Base-by-base conservation (phyloP, 2,113 vertebrate species). In the Atractosteus spatula region DNA sequence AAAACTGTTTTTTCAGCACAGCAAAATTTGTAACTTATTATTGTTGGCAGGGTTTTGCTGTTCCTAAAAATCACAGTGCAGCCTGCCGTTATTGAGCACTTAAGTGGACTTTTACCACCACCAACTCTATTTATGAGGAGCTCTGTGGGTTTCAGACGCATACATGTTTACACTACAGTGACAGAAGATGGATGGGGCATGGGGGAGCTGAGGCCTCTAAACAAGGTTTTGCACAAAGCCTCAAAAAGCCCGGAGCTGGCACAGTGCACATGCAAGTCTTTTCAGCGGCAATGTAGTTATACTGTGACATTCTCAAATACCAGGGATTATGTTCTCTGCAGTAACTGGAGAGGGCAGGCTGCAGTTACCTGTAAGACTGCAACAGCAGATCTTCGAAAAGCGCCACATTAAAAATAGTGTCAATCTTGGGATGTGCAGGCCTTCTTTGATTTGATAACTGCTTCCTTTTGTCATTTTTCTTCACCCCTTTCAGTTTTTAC, bases 241-340 rank as follows among this genome's bases (percentile, higher is more conserved):
- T 79, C 69, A 29, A 72, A 70, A 84, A 84, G 70, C 74, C 43
- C 5, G 51, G 65, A 64, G 77, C 74, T 83, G 81, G 81, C 78
- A 47, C 11, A 14, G 65, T 62, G 71, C 75, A 82, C 70, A 64
- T 17, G 29, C 74, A 75, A 72, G 78, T 81, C 29, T 71, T 81
- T 69, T 78, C 74, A 79, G 85, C 83, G 78, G 78, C 62, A 16
- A 68, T 74, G 73, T 81, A 71, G 71, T 78, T 76, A 77, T 77
- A 73, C 79, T 56, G 73, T 84, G 83, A 82, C 82, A 80, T 86
- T 90, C 81, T 84, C 79, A 76, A 75, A 85, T 83, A 84, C 73
- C 77, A 68, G 77, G 81, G 82, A 82, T 85, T 79, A 76, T 72
- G 70, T 73, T 79, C 68, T 41, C 59, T 77, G 72, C 70, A 8